phyloP scores from a whole-genome alignment of 2,113 vertebrate genomes.

The Melanotaenia duboulayi region DNA sequence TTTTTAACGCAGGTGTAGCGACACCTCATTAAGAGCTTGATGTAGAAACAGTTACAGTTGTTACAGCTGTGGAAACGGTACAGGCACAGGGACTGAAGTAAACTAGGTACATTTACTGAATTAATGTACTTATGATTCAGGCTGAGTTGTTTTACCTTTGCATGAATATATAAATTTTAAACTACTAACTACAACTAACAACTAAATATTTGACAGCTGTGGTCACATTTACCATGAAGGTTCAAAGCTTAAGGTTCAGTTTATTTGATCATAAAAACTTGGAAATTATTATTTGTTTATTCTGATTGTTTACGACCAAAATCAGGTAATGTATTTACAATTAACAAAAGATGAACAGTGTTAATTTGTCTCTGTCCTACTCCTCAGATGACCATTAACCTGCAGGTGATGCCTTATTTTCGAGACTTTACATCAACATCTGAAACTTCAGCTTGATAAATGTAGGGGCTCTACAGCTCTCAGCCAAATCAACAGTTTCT shows the following conservation, averaged over 20 bases:
- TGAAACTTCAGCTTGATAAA: constrained; percentile 30
- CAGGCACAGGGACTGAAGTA: neutral
- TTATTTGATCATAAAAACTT: constrained; percentile 1
- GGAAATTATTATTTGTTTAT: neutral
- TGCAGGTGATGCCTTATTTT: neutral
- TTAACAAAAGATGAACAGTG: neutral
- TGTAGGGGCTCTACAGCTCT: constrained; percentile 28
- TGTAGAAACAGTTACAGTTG: constrained; percentile 13
- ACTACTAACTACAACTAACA: no score
- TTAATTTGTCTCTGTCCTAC: neutral
- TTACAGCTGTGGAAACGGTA: constrained; percentile 28
- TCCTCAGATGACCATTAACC: neutral
- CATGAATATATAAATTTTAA: neutral
- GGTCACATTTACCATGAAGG: neutral
- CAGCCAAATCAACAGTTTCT: constrained; percentile 4
- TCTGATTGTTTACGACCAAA: neutral
- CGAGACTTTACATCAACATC: constrained; percentile 36
- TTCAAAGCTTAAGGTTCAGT: constrained; percentile 4
- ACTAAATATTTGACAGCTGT: constrained; percentile 2
- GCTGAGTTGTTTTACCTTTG: neutral
- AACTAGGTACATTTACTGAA: neutral
- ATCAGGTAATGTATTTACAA: neutral
- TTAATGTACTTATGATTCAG: constrained; percentile 10
- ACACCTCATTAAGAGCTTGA: constrained; percentile 24
- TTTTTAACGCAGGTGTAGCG: constrained; percentile 26